phyloP scores from a whole-genome alignment of 2,888 invertebrate genomes.

The Nebria salina region DNA sequence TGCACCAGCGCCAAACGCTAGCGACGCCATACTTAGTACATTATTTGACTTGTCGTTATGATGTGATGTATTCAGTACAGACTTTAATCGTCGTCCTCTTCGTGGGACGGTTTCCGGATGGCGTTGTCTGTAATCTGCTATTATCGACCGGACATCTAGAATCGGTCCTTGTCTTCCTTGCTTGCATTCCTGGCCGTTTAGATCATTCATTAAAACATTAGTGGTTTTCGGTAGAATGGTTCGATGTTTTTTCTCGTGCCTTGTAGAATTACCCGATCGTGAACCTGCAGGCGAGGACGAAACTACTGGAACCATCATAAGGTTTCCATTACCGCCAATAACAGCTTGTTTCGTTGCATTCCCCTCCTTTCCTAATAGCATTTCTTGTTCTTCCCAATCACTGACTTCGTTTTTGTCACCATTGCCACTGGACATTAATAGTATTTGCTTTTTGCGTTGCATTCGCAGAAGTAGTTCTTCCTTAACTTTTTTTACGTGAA shows the following conservation, averaged over 20 bases:
- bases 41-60: slow-evolving; percentile 51
- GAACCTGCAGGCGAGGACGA: slow-evolving; percentile 48
- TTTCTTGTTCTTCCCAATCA: slow-evolving; percentile 48
- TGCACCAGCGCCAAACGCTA: slow-evolving; percentile 63
- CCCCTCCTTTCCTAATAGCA: slow-evolving; percentile 49
- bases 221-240: slow-evolving; percentile 51
- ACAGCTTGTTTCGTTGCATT: slow-evolving; percentile 48
- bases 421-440: slow-evolving; percentile 55
- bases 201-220: slow-evolving; percentile 59
- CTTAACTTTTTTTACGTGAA: slow-evolving; percentile 84
- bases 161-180: slow-evolving; percentile 75
- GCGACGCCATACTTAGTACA: slow-evolving; percentile 52
- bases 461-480: slow-evolving; percentile 81
- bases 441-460: slow-evolving; percentile 74
- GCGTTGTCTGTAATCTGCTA: slow-evolving; percentile 80
- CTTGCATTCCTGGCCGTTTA: slow-evolving; percentile 69
- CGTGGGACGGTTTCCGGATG: slow-evolving; percentile 79
- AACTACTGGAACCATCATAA: slow-evolving; percentile 48
- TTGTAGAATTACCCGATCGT: slow-evolving; percentile 18
- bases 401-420: slow-evolving; percentile 52
- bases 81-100: slow-evolving; percentile 72
- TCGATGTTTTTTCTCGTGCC: slow-evolving; percentile 43
- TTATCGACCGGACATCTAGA: slow-evolving; percentile 84
- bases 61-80: slow-evolving; percentile 61
- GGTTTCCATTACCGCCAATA: slow-evolving; percentile 48